A percentile compares a stretch with the other conserved stretches of the same genome.
phyloP scores from a whole-genome alignment of 2,113 vertebrate genomes.

The Synchiropus splendidus region DNA sequence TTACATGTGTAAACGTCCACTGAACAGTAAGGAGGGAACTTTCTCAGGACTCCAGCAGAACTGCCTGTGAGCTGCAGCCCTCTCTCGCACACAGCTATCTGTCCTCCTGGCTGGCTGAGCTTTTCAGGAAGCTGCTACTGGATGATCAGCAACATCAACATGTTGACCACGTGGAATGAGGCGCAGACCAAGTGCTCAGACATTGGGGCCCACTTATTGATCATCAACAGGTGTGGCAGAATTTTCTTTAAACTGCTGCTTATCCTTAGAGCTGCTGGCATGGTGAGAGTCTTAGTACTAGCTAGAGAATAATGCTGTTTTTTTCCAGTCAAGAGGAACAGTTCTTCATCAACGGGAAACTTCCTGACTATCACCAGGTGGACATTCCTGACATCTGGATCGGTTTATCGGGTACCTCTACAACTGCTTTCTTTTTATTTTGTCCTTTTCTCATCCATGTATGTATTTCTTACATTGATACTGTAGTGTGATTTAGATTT shows the following conservation, averaged over 20 bases:
- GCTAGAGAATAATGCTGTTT: too few species aligned
- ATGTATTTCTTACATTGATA: neutral
- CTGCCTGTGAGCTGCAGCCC: neutral
- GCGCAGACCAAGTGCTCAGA: constrained; percentile 48
- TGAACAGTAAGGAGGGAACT: constrained; percentile 56
- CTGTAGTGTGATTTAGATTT: too few species aligned
- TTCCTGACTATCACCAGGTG: constrained; percentile 65
- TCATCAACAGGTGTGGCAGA: constrained; percentile 60
- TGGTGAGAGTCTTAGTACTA: too few species aligned
- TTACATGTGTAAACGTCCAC: constrained; percentile 63
- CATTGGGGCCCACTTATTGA: constrained; percentile 50
- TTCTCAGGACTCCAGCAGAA: neutral
- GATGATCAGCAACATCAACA: constrained; percentile 59
- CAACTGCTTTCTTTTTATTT: neutral
- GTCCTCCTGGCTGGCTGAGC: constrained; percentile 63
- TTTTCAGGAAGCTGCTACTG: constrained; percentile 67
- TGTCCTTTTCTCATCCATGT: neutral
- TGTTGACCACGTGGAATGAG: constrained; percentile 67
- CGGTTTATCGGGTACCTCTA: constrained; percentile 61
- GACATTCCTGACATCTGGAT: constrained; percentile 71
- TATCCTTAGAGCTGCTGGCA: too few species aligned
- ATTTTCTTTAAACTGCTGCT: too few species aligned
- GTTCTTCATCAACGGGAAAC: constrained; percentile 61
- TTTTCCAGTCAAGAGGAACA: constrained; percentile 61
- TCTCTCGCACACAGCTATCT: constrained; percentile 48